phyloP scores from a whole-genome alignment of 2,888 invertebrate genomes.

The Pegoplata infirma region DNA sequence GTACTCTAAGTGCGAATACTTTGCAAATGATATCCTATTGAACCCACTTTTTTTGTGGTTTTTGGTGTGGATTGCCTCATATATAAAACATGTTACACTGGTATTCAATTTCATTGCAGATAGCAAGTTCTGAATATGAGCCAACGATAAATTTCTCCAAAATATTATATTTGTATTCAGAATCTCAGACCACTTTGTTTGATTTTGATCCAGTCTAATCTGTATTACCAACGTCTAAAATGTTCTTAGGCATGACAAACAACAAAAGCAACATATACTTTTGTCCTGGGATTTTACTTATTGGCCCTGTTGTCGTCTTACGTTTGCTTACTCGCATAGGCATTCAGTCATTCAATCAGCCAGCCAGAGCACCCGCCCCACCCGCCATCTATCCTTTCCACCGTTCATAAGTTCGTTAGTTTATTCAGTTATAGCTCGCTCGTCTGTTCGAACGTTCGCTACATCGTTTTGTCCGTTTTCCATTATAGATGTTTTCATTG shows the following conservation, averaged over 20 bases:
- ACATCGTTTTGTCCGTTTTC: conserved; percentile 5
- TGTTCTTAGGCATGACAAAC: conserved; percentile 19
- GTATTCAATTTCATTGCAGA: too few relatives aligned
- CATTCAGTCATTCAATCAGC: background rate
- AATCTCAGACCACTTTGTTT: too few relatives aligned
- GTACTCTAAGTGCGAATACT: too few relatives aligned
- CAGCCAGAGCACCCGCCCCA: background rate
- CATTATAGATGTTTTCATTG: background rate
- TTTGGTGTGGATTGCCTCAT: too few relatives aligned
- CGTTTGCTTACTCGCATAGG: conserved; percentile 22
- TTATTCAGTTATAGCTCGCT: background rate
- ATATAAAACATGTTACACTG: too few relatives aligned
- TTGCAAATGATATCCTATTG: too few relatives aligned
- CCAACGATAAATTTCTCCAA: too few relatives aligned
- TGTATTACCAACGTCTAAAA: conserved; percentile 12
- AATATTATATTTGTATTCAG: too few relatives aligned
- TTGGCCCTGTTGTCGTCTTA: conserved; percentile 5
- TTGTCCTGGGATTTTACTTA: conserved; percentile 25
- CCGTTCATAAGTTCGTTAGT: background rate
- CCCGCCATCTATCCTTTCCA: background rate
- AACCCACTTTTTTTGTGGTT: too few relatives aligned
- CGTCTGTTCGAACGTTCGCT: background rate
- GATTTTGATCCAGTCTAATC: too few relatives aligned
- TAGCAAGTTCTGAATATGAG: too few relatives aligned
- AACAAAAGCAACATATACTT: conserved; percentile 13